Base-by-base conservation (phyloP, 2,113 vertebrate species). In the Callopanchax toddi region DNA sequence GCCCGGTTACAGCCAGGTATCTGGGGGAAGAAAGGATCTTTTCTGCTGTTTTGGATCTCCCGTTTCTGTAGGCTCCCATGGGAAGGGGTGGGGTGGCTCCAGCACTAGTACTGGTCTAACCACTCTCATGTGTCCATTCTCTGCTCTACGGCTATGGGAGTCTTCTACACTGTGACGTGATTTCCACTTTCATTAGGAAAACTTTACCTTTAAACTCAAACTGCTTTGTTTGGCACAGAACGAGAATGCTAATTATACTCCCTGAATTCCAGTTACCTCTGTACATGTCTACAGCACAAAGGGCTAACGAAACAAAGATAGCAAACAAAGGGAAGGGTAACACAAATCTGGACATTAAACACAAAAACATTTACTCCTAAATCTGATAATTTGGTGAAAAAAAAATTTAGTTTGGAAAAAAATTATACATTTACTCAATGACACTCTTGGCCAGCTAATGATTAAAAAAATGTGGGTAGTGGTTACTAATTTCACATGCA, bases 1-100 rank as follows among this genome's bases (percentile, higher is more conserved):
- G 89, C 87, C 54, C 51, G 81, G 86, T 93, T 93, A 89, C 92
- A 89, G 75, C 61, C 83, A 86, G 89, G 89, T 92, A 92, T 92
- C 92, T 92, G 81, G 72, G 84, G 59, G 83, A 90, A 92, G 86
- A 93, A 93, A 91, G 84, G 87, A 76, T 84, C 85, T 90, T 90
- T 92, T 93, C 87, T 92, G 67, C 79, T 82, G 85, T 75, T 89
- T 79, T 80, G 77, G 71, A 86, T 89, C 87, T 92, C 89, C 70
- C 52, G 67, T 93, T 92, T 89, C 91, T 55, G 65, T 61, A 17
- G 23, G 54, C 50, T 91, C 91, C 86, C 82, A 71, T 71, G 85
- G 83, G 89, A 87, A 78, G 77, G 86, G 83, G 80, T 78, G 80
- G 85, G 81, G 78, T 64, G 71, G 73, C 71, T 74, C 74, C 67